A percentile compares a stretch with the other conserved stretches of the same genome.
These are phyloP conservation scores for Chloroceryle aenea DNA, from an alignment of 2,113 vertebrate species.

Conservation along the genomic window DNA sequence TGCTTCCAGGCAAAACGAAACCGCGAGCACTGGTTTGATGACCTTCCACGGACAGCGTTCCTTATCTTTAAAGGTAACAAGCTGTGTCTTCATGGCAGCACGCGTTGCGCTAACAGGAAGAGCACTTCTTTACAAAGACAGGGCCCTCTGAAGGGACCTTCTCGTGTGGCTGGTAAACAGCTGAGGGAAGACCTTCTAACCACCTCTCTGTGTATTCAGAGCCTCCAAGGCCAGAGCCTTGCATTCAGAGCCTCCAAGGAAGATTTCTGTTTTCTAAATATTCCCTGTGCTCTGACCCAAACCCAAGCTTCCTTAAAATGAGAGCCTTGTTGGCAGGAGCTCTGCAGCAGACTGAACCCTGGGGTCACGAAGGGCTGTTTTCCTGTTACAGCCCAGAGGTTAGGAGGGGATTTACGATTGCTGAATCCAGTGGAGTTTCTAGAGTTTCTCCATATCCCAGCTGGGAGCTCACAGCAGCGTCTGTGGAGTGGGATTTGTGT, in stretches of 20 bases:
- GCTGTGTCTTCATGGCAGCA: neutral
- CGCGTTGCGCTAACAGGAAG: neutral
- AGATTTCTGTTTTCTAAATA: neutral
- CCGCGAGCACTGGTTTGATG: conserved; percentile 96
- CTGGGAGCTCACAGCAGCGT: neutral
- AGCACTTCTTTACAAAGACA: neutral
- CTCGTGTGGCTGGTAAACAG: neutral
- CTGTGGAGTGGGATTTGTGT: neutral
- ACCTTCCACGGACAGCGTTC: conserved; percentile 92
- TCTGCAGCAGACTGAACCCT: neutral
- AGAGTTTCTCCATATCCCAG: neutral
- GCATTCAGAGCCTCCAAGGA: neutral
- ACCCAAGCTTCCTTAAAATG: neutral
- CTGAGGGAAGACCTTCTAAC: neutral
- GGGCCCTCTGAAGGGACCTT: neutral
- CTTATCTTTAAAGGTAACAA: conserved; percentile 93
- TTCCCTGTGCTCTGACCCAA: neutral
- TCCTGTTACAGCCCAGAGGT: neutral
- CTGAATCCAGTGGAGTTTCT: neutral
- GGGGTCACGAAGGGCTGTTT: neutral
- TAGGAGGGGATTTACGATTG: neutral
- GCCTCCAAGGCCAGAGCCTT: neutral
- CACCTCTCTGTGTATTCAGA: neutral
- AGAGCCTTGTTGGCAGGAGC: neutral
- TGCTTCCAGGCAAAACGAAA: conserved; percentile 84